Conservation (phyloP, 2,113 vertebrate genomes). For the Collichthys lucidus region DNA sequence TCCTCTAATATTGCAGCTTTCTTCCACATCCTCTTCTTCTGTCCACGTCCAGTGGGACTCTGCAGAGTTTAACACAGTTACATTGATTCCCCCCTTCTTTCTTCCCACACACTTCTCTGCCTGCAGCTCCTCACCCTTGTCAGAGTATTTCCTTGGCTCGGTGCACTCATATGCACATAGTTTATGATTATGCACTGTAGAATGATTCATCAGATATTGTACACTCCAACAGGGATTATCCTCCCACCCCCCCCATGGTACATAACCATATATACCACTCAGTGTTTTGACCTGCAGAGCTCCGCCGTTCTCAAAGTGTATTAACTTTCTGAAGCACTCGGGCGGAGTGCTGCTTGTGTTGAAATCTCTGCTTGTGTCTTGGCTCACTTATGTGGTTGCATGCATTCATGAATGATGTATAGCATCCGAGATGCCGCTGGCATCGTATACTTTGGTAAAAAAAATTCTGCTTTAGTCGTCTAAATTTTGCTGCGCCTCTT, state of each 20-base stretch:
- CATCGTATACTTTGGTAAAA: background rate
- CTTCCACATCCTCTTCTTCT: slow-evolving; percentile 50
- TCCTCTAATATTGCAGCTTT: slow-evolving; percentile 59
- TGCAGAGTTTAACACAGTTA: slow-evolving; percentile 52
- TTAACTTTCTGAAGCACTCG: slow-evolving; percentile 20
- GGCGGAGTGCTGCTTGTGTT: slow-evolving; percentile 1
- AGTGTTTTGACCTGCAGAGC: slow-evolving; percentile 20
- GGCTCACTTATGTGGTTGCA: background rate
- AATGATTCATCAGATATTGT: slow-evolving; percentile 69
- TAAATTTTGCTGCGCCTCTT: background rate
- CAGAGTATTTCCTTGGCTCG: slow-evolving; percentile 39
- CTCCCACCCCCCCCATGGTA: slow-evolving; percentile 11
- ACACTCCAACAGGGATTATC: slow-evolving; percentile 41
- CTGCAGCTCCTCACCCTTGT: slow-evolving; percentile 58
- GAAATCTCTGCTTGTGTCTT: slow-evolving; percentile 9
- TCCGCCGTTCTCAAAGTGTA: slow-evolving; percentile 12
- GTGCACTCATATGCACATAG: slow-evolving; percentile 42
- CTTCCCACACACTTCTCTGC: slow-evolving; percentile 37
- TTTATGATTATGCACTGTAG: slow-evolving; percentile 61
- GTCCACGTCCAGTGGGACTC: slow-evolving; percentile 53
- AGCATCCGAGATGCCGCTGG: background rate
- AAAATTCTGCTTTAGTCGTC: background rate
- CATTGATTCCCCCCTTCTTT: slow-evolving; percentile 39
- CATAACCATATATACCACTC: slow-evolving; percentile 27
- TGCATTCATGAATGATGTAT: background rate